Percentiles rank a stretch among this genome's conserved stretches.
Conservation (phyloP, 2,113 vertebrate species). For the Chionis minor region DNA sequence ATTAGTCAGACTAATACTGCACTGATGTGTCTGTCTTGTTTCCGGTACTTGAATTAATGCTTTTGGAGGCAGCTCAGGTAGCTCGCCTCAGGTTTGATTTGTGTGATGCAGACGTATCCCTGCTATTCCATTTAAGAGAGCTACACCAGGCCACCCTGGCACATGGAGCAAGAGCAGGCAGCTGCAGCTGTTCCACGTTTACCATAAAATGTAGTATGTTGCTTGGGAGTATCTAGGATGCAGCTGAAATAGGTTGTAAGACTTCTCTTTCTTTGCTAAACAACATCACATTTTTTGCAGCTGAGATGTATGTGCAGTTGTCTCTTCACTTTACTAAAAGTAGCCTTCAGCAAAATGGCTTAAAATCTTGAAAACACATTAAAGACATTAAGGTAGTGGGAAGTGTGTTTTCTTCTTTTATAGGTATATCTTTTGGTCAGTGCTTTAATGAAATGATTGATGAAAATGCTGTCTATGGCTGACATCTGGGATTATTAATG, state of each 20-base stretch:
- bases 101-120: not conserved
- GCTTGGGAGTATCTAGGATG: not conserved
- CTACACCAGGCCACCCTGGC: not conserved
- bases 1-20: not conserved
- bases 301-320: not conserved
- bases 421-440: slow-evolving; percentile 63
- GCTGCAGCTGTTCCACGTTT: not conserved
- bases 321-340: slow-evolving; percentile 15
- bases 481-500: slow-evolving; percentile 69
- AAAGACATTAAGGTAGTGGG: slow-evolving; percentile 51
- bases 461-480: slow-evolving; percentile 61
- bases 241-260: not conserved
- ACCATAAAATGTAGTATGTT: not conserved
- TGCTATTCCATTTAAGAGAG: not conserved
- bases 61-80: not conserved
- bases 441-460: slow-evolving; percentile 71
- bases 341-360: slow-evolving; percentile 56
- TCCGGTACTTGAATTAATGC: not conserved
- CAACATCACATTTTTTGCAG: not conserved
- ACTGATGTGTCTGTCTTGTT: not conserved
- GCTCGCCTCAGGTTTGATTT: not conserved
- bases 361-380: slow-evolving; percentile 55
- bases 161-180: not conserved
- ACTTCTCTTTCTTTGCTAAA: slow-evolving; percentile 17
- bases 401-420: slow-evolving; percentile 53